Evolutionary conservation across 2,113 vertebrate genomes (phyloP), one percentile per base, ranked within the genome.

Genomic region (Cephalopholis sonnerati): DNA sequence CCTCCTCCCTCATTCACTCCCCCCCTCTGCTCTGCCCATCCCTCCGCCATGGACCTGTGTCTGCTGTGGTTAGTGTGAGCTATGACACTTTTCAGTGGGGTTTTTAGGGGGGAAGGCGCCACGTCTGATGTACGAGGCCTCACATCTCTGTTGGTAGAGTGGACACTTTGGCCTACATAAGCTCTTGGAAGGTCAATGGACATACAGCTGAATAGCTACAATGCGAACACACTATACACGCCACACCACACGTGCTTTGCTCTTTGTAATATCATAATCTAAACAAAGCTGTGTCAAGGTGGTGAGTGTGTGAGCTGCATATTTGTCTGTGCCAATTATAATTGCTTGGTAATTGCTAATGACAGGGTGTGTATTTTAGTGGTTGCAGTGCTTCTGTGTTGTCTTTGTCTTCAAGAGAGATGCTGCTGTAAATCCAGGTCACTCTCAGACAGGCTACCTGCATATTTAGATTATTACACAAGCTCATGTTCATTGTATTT

Each of bases 21-120:
- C 32, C 66, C 51, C 4, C 53, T 53, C 61, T 39, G 20, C 78
- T 53, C 29, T 59, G 74, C 58, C 71, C 71, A 36, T 75, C 82
- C 64, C 78, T 65, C 57, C 13, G 32, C 65, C 12, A 20, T 65
- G 66, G 85, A 90, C 81, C 81, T 12, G 61, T 89, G 91, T 94
- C 93, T 66, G 75, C 87, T 77, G 71, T 65, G 82, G 90, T 94
- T 93, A 93, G 88, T 62, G 81, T 91, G 92, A 93, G 91, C 85
- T 66, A 58, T 90, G 91, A 92, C 92, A 92, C 87, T 90, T 89
- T 85, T 77, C 83, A 59, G 73, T 48, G 55, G 88, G 79, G 41
- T 71, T 86, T 85, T 69, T 39, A 18, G 32, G 69, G 69, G 70
- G 66, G 24, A 55, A 41, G 76, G 70, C 9, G n/a, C 51, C 80